Percentiles rank a stretch among this genome's conserved stretches.
phyloP scores from a whole-genome alignment of 2,888 invertebrate genomes.

The Pyrrhosoma nymphula region DNA sequence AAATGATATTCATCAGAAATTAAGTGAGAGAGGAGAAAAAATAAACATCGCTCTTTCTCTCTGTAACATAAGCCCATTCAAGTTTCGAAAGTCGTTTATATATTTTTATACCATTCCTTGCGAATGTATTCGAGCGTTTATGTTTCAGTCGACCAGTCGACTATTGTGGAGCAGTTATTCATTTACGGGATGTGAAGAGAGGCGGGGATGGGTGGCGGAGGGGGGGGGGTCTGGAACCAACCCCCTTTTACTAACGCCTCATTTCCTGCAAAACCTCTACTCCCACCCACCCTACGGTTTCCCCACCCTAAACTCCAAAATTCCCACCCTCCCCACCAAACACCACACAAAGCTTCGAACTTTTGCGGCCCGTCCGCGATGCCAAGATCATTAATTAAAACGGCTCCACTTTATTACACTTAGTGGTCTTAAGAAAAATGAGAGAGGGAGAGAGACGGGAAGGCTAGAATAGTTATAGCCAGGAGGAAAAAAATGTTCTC shows the following conservation, averaged over 20 bases:
- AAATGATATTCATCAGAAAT: not conserved
- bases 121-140: not conserved
- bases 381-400: slow-evolving; percentile 39
- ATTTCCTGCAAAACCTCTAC: not conserved
- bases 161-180: not conserved
- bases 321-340: not conserved
- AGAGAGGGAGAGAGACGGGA: not conserved
- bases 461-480: not conserved
- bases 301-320: not conserved
- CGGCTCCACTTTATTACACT: slow-evolving; percentile 27
- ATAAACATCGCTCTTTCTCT: not conserved
- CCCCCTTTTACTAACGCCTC: not conserved
- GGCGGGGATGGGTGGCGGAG: not conserved
- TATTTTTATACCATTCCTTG: slow-evolving; percentile 22
- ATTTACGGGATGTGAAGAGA: not conserved
- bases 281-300: not conserved
- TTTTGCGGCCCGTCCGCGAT: not conserved
- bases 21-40: not conserved
- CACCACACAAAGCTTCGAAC: slow-evolving; percentile 17
- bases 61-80: not conserved
- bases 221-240: not conserved
- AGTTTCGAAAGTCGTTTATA: not conserved
- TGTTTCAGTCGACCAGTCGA: slow-evolving; percentile 26
- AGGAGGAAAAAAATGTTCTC: not conserved
- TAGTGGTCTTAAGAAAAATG: not conserved